These are phyloP conservation scores for Progne subis DNA, from an alignment of 2,113 vertebrate genomes.

Conservation along the genomic window DNA sequence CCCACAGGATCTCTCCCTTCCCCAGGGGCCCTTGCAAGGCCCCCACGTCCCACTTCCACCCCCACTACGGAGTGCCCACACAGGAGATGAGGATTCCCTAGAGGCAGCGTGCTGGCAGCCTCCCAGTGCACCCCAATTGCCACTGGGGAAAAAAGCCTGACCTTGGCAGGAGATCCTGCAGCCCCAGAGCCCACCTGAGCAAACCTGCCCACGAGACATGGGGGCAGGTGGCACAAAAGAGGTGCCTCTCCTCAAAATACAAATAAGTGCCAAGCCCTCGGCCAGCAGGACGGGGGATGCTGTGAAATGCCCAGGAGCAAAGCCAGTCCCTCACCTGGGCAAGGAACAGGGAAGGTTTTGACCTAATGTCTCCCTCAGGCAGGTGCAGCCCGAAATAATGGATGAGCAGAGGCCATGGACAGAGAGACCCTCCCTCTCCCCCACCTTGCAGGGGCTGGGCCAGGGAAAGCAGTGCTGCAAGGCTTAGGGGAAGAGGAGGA, in stretches of 20 bases:
- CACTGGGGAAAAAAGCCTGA: not conserved
- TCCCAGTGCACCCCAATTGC: rapidly evolving
- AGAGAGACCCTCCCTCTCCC: rapidly evolving
- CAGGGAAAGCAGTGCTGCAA: not conserved
- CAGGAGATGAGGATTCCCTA: not conserved
- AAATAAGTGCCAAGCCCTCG: not conserved
- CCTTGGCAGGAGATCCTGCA: not conserved
- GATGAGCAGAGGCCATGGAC: not conserved
- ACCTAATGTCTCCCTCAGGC: not conserved
- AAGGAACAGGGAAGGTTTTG: not conserved
- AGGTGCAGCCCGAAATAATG: not conserved
- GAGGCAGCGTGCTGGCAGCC: not conserved
- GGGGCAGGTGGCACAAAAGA: not conserved
- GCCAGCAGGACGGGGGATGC: not conserved
- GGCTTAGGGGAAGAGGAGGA: not conserved
- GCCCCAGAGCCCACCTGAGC: not conserved
- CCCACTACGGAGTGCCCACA: not conserved
- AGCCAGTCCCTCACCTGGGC: not conserved
- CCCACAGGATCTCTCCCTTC: not conserved
- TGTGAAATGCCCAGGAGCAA: not conserved
- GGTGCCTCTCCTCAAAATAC: not conserved
- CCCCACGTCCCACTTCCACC: not conserved
- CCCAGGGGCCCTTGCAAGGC: not conserved
- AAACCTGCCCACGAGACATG: not conserved
- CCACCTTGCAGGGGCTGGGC: not conserved